phyloP scores from a whole-genome alignment of 2,888 invertebrate species.

The Neoitamus cyanurus region DNA sequence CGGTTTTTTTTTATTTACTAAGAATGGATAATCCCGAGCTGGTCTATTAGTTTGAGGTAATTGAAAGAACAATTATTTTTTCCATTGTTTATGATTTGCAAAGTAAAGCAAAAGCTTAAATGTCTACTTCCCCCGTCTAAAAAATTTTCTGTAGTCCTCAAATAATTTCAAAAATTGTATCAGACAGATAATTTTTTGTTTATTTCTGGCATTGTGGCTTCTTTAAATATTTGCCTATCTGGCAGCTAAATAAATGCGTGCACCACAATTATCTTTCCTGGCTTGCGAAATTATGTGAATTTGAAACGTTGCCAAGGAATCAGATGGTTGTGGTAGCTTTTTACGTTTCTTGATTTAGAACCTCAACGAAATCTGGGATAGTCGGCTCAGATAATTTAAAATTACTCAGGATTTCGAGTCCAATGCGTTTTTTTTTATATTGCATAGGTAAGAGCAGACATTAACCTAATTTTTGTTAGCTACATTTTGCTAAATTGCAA shows the following conservation, averaged over 20 bases:
- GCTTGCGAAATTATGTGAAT: constrained; percentile 28
- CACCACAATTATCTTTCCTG: constrained; percentile 30
- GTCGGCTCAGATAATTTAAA: constrained; percentile 29
- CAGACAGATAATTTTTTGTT: constrained; percentile 30
- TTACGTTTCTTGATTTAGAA: constrained; percentile 37
- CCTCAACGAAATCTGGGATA: constrained; percentile 29
- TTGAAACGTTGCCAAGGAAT: constrained; percentile 25
- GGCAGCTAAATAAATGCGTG: constrained; percentile 29
- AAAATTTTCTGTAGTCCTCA: neutral
- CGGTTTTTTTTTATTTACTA: too few relatives aligned
- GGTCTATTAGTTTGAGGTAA: too few relatives aligned
- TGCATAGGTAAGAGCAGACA: neutral
- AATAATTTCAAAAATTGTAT: constrained; percentile 33
- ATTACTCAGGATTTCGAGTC: constrained; percentile 2
- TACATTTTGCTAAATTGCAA: neutral
- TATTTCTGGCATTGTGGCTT: constrained; percentile 37
- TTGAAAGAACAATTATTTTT: too few relatives aligned
- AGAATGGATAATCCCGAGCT: too few relatives aligned
- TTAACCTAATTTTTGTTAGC: neutral
- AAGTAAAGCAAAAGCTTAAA: neutral
- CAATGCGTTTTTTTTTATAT: neutral
- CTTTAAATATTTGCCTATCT: constrained; percentile 39
- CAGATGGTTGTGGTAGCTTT: constrained; percentile 25
- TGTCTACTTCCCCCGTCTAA: neutral
- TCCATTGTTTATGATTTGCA: neutral